Conservation (phyloP, 1,140 invertebrate species). For the Nasonia giraulti region DNA sequence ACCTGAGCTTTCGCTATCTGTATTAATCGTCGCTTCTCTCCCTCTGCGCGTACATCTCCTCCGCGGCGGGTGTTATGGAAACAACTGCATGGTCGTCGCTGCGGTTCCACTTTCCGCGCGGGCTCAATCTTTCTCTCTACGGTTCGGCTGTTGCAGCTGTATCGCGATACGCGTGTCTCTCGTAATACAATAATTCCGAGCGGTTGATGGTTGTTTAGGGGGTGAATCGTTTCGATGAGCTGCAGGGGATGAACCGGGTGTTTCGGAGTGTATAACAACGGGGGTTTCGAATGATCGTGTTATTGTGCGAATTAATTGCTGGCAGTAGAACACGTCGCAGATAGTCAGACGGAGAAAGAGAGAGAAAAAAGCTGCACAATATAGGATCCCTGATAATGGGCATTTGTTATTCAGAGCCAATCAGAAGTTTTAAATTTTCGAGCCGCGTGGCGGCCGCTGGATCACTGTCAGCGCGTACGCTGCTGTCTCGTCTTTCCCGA, state of each 20-base stretch:
- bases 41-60: not conserved
- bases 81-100: slow-evolving; percentile 40
- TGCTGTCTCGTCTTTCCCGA: not conserved
- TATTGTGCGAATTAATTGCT: too few relatives aligned
- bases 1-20: slow-evolving; percentile 36
- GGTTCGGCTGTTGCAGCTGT: not conserved
- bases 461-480: not conserved
- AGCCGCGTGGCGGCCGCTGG: not conserved
- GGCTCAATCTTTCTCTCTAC: slow-evolving; percentile 21
- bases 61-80: not conserved
- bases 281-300: too few relatives aligned
- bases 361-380: too few relatives aligned
- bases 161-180: not conserved
- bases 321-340: too few relatives aligned
- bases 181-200: not conserved
- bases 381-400: too few relatives aligned
- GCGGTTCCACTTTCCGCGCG: not conserved
- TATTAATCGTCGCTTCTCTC: not conserved
- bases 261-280: too few relatives aligned
- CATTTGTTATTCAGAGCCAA: slow-evolving; percentile 9
- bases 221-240: too few relatives aligned
- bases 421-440: not conserved
- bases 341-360: too few relatives aligned
- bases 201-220: not conserved
- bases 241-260: too few relatives aligned